These are phyloP conservation scores for Carcina quercana DNA, from an alignment of 2,888 invertebrate species.

Conservation along the genomic window DNA sequence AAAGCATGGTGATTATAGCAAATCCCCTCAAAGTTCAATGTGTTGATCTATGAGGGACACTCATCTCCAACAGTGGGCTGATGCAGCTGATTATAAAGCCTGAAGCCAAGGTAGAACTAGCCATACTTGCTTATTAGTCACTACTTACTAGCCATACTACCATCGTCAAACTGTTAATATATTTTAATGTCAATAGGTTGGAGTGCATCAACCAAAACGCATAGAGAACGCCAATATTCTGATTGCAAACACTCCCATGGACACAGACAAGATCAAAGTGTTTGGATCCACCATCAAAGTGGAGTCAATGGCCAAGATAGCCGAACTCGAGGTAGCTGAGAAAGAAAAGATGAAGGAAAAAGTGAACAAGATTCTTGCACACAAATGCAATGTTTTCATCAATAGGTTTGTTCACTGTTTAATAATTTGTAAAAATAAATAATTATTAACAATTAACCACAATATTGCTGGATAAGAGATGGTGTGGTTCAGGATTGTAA, in stretches of 20 bases:
- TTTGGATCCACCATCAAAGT: slow-evolving; percentile 97
- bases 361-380: slow-evolving; percentile 95
- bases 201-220: slow-evolving; percentile 97
- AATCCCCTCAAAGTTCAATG: no score
- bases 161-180: not conserved
- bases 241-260: slow-evolving; percentile 99
- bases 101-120: no score
- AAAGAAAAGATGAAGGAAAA: slow-evolving; percentile 99
- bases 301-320: slow-evolving; percentile 95
- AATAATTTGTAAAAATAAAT: no score
- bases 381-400: slow-evolving; percentile 98
- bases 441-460: no score
- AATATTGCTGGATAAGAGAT: no score
- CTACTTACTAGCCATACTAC: not conserved
- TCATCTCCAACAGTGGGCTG: no score
- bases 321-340: slow-evolving; percentile 97
- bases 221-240: slow-evolving; percentile 97
- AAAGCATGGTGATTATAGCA: no score
- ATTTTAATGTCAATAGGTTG: slow-evolving; percentile 73
- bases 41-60: no score
- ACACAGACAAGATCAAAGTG: slow-evolving; percentile 99
- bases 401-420: slow-evolving; percentile 88
- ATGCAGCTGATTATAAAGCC: no score
- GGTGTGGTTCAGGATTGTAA: no score
- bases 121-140: not conserved